Evolutionary conservation across 2,113 vertebrate species (phyloP).

Genomic region (Nematolebias whitei): DNA sequence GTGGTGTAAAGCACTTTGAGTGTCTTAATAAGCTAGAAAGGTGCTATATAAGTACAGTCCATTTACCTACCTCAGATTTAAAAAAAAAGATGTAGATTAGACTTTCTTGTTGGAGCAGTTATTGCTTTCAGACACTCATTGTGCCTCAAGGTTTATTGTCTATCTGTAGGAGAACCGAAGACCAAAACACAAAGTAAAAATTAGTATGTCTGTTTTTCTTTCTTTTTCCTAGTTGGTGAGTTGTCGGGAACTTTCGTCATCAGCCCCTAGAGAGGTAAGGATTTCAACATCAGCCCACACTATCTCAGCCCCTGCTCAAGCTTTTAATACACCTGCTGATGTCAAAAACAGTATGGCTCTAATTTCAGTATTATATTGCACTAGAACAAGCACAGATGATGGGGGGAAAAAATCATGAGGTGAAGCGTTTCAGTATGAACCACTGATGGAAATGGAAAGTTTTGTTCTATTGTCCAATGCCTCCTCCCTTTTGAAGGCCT

Average conservation of each 20-base stretch:
- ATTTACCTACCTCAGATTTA: no score
- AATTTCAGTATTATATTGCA: slow-evolving; percentile 27
- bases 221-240: slow-evolving; percentile 61
- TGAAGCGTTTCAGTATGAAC: slow-evolving; percentile 11
- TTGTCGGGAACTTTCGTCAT: slow-evolving; percentile 5
- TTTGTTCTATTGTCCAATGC: slow-evolving; percentile 15
- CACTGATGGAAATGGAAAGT: slow-evolving; percentile 43
- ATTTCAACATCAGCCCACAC: slow-evolving; percentile 10
- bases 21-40: no score
- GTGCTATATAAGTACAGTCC: no score
- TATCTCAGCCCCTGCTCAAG: slow-evolving; percentile 23
- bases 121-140: slow-evolving; percentile 5
- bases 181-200: slow-evolving; percentile 27
- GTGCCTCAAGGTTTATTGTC: not conserved
- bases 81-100: no score
- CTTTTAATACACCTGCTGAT: slow-evolving; percentile 50
- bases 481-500: slow-evolving; percentile 9
- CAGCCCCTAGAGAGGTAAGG: slow-evolving; percentile 62
- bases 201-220: slow-evolving; percentile 31
- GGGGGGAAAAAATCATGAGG: slow-evolving; percentile 6
- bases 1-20: no score
- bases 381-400: slow-evolving; percentile 18
- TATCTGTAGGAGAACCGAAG: not conserved
- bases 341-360: slow-evolving; percentile 18
- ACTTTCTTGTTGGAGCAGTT: not conserved